These are phyloP conservation scores for Brotogeris chrysoptera DNA, from an alignment of 2,797 vertebrate genomes.

Conservation along the genomic window DNA sequence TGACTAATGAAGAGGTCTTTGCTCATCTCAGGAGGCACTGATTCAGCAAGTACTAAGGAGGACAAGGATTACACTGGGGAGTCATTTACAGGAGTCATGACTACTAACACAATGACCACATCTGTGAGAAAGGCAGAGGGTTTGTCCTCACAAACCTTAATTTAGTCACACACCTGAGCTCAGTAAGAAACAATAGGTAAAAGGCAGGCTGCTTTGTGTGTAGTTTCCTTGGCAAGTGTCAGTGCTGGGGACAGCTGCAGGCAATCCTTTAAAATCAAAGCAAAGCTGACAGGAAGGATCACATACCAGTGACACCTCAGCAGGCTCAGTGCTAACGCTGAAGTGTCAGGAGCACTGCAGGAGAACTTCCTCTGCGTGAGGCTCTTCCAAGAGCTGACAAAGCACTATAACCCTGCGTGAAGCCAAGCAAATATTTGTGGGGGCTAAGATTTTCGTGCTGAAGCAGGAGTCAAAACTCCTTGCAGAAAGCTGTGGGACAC, in stretches of 20 bases:
- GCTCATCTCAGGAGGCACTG: neutral
- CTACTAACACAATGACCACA: neutral
- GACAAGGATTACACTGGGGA: neutral
- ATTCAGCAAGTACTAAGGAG: neutral
- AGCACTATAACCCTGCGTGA: neutral
- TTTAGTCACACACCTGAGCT: neutral
- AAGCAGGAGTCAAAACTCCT: neutral
- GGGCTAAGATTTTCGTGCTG: neutral
- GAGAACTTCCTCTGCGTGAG: neutral
- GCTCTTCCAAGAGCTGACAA: neutral
- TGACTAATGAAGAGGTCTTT: neutral
- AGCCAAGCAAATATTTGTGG: slow-evolving; percentile 9
- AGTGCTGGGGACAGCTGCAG: neutral
- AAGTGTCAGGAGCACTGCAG: neutral
- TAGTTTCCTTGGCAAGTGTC: neutral
- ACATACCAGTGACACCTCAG: neutral
- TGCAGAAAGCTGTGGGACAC: neutral
- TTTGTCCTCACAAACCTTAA: neutral
- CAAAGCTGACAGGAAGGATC: neutral
- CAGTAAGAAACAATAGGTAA: neutral
- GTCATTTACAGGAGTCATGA: neutral
- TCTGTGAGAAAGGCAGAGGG: neutral
- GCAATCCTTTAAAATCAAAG: neutral
- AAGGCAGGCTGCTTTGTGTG: neutral
- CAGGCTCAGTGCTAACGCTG: neutral